Evolutionary conservation across 2,113 vertebrate species (phyloP).

Genomic region (Nothocercus julius): DNA sequence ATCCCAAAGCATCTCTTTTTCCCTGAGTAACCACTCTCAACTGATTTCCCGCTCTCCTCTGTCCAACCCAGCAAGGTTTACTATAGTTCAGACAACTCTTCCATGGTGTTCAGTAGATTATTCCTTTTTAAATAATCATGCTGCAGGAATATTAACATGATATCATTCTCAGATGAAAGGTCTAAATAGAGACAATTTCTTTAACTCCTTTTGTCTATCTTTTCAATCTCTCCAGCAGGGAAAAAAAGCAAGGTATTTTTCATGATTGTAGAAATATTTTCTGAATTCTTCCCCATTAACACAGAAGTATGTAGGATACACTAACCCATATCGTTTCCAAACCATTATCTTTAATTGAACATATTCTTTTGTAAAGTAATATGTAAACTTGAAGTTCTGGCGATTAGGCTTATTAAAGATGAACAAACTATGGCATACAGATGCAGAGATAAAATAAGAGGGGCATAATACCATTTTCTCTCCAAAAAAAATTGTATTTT

Average conservation of each 20-base stretch:
- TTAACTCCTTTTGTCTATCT: background rate
- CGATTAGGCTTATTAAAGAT: background rate
- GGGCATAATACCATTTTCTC: background rate
- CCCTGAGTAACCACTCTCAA: background rate
- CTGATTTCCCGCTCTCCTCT: background rate
- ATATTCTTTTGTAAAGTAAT: background rate
- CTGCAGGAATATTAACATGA: background rate
- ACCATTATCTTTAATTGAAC: background rate
- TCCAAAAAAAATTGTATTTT: background rate
- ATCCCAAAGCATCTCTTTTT: background rate
- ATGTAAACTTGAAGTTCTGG: background rate
- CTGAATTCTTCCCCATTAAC: background rate
- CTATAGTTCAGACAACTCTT: background rate
- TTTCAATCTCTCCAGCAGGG: background rate
- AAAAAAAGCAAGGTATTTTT: background rate
- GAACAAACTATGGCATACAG: background rate
- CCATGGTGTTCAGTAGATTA: background rate
- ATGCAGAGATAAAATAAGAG: constrained; percentile 9
- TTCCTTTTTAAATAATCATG: background rate
- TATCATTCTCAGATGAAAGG: background rate
- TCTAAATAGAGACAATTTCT: background rate
- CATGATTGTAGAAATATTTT: background rate
- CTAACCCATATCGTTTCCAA: background rate
- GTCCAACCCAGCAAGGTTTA: background rate
- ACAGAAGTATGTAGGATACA: background rate